Evolutionary conservation across 2,888 invertebrate genomes (phyloP).

Genomic region (Branchipolynoe longqiensis): DNA sequence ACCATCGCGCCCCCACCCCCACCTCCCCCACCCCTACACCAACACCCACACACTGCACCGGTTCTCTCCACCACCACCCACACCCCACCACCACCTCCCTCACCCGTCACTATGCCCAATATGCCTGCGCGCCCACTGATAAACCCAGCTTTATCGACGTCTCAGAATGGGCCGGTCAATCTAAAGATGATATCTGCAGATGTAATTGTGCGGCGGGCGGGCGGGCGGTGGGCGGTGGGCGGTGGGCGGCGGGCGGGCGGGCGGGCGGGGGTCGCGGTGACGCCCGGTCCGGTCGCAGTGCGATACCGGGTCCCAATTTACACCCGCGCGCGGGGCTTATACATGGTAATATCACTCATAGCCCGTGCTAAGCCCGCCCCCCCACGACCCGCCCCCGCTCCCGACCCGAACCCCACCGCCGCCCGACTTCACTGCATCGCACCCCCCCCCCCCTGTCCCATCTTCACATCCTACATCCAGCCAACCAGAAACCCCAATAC

Average conservation of each 20-base stretch:
- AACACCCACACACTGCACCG: no score
- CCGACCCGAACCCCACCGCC: not conserved
- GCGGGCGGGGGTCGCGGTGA: not conserved
- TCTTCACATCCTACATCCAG: no score
- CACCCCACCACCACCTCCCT: not conserved
- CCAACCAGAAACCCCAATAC: no score
- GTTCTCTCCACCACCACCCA: not conserved
- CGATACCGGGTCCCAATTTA: no score
- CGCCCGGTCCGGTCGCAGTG: slow-evolving; percentile 32
- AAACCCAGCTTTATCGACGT: slow-evolving; percentile 56
- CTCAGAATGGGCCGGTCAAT: slow-evolving; percentile 50
- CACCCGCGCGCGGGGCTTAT: slow-evolving; percentile 4
- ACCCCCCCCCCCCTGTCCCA: not conserved
- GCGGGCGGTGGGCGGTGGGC: no score
- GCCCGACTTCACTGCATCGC: not conserved
- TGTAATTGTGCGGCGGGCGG: slow-evolving; percentile 43
- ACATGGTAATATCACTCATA: slow-evolving; percentile 49
- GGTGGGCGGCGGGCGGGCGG: not conserved
- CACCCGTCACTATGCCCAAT: slow-evolving; percentile 46
- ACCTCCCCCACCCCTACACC: not conserved
- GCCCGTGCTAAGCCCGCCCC: not conserved
- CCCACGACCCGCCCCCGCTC: not conserved
- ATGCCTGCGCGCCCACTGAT: slow-evolving; percentile 52
- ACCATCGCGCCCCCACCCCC: slow-evolving; percentile 24
- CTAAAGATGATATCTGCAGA: slow-evolving; percentile 56